Conservation (phyloP, 2,113 vertebrate species). For the Tursiops truncatus region DNA sequence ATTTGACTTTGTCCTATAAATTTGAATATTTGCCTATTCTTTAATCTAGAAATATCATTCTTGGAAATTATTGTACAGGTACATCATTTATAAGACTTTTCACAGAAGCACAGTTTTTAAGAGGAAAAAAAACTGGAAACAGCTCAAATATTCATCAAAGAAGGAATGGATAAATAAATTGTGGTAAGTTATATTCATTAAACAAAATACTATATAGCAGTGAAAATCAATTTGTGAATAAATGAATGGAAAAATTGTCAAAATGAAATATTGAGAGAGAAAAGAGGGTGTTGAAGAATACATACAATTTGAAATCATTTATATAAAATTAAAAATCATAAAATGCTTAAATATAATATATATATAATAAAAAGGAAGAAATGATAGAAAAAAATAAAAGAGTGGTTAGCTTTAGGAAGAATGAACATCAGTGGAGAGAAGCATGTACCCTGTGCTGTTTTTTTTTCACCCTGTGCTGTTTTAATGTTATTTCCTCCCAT, state of each 20-base stretch:
- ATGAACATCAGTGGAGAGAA: background rate
- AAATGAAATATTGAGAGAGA: background rate
- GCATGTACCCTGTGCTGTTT: background rate
- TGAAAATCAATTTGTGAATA: background rate
- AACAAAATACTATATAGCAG: background rate
- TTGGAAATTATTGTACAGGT: background rate
- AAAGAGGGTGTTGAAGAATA: background rate
- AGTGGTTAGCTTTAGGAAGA: background rate
- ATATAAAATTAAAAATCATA: background rate
- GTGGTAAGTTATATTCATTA: background rate
- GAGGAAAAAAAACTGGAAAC: background rate
- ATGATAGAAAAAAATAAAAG: background rate
- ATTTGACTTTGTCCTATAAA: background rate
- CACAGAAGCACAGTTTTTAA: background rate
- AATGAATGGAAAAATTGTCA: background rate
- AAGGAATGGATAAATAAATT: background rate
- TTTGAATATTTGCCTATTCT: background rate
- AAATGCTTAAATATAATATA: background rate
- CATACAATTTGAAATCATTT: background rate
- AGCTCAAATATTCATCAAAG: background rate
- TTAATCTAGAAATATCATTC: background rate
- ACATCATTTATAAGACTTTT: background rate
- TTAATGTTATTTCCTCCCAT: background rate
- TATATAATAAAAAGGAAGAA: background rate
- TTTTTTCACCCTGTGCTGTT: background rate